These are phyloP conservation scores for Mesoclemmys tuberculata DNA, from an alignment of 2,113 vertebrate genomes.

Conservation along the genomic window DNA sequence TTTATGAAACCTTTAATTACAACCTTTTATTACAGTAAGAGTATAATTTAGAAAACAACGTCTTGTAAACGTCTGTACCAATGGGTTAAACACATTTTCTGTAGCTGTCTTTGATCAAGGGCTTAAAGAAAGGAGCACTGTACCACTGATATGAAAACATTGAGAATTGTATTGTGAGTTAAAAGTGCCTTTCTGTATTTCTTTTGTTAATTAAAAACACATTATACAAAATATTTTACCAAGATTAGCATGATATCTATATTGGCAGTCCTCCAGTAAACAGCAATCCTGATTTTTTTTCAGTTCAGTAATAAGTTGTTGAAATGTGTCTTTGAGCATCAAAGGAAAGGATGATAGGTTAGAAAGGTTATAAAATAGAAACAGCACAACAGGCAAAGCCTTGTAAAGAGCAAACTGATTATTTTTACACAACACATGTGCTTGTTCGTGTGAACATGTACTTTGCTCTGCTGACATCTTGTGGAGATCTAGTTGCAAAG, in stretches of 20 bases:
- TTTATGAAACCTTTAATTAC: neutral
- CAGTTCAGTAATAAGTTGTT: slow-evolving; percentile 13
- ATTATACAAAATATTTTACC: neutral
- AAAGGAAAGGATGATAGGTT: slow-evolving; percentile 7
- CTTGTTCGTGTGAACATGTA: neutral
- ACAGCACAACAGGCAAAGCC: neutral
- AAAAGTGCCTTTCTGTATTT: neutral
- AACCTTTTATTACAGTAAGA: neutral
- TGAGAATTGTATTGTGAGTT: neutral
- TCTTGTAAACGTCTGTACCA: neutral
- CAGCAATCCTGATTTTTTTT: slow-evolving; percentile 37
- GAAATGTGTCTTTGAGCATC: neutral
- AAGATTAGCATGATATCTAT: slow-evolving; percentile 10
- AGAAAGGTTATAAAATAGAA: neutral
- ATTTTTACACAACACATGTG: neutral
- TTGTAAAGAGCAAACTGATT: slow-evolving; percentile 22
- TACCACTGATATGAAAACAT: slow-evolving; percentile 37
- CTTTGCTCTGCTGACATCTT: slow-evolving; percentile 72
- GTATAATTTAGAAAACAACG: neutral
- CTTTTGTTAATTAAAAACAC: neutral
- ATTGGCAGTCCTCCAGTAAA: slow-evolving; percentile 17
- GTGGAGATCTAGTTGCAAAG: slow-evolving; percentile 56
- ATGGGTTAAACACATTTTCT: neutral
- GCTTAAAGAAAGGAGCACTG: neutral
- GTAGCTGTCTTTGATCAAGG: neutral